Base-by-base conservation (phyloP, 2,113 vertebrate genomes). In the Heptranchias perlo region DNA sequence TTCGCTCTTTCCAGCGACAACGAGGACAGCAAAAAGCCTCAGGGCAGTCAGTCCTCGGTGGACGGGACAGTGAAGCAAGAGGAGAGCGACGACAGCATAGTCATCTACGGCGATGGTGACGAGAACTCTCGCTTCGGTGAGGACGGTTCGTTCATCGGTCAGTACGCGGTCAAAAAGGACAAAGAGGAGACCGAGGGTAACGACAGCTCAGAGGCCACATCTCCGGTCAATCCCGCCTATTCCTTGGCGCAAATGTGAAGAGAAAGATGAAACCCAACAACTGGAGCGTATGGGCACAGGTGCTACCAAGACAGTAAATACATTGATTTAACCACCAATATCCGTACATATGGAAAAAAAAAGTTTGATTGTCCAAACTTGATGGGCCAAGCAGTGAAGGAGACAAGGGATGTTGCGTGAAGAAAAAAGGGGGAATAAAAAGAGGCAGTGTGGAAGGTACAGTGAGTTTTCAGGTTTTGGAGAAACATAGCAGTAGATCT, bases 151-250 rank as follows among this genome's bases (percentile, higher is more conserved):
- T 99, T 99, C 97, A 99, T 99, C 1, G 99, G 99, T 96, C 99
- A 99, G 97, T 99, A 99, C 98, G 99, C 99, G 0, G 99, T 99
- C 96, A 99, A 98, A 98, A 99, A 99, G 97, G 99, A 99, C 98
- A 99, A 99, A 96, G 99, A 99, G 13, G 99, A 99, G 97, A 99
- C 99, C 0, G 99, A 99, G 97, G 99, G 99, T 97, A 99, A 99
- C 0, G 99, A 99, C 97, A 99, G 99, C 98, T 99, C 99, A 0
- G 99, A 99, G 97, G 99, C 99, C 97, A 99, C 99, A 0, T 99
- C 99, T 0, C 99, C 99, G 0, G 99, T 99, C 97, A 99, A 99
- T 0, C 99, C 99, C 96, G 99, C 99, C 97, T 99, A 99, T 96
- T 99, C 99, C 0, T 97, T 99, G 98, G 99, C 99, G 87, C 99